Base-by-base conservation (phyloP, 2,797 vertebrate genomes). In the Anas bahamensis region DNA sequence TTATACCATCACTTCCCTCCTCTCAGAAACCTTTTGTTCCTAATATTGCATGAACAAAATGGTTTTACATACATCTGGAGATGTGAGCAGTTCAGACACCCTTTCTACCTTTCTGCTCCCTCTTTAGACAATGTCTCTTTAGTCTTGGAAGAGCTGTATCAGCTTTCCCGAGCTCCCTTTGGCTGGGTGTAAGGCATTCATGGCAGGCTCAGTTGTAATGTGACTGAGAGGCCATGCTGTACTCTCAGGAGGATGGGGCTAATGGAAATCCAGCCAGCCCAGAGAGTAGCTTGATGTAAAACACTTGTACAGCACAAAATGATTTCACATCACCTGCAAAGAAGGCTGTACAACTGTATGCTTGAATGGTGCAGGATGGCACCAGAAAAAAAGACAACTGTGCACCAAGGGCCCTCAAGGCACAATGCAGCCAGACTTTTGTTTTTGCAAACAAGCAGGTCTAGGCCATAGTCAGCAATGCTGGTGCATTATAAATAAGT, bases 241-340 rank as follows among this genome's bases (percentile, higher is more conserved):
- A 1, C 61, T 79, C 94, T 87, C 72, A 22, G 79, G 95, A 88
- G 94, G 78, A 83, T 0, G 4, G 48, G 17, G 56, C 70, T 76
- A 60, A 46, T 85, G 66, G 92, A 95, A 95, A 65, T 15, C 11
- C 88, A 78, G 55, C 63, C 81, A 88, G 9, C 18, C 31, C 68
- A 50, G 74, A 77, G 71, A 82, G 90, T 4, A 76, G 72, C 72
- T 63, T 24, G 88, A 48, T 89, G 85, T 69, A 82, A 90, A 92
- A 79, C 94, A 55, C 39, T 88, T 83, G 92, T 87, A 79, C 59
- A 79, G 75, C 83, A 85, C 75, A 91, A 86, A 94, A 79, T 35
- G 75, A 83, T 87, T 66, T 60, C 31, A 33, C 72, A 57, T 94
- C 78, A 57, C 65, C 73, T 89, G 86, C 86, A 41, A 74, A 10